Evolutionary conservation across 2,113 vertebrate species (phyloP).

Genomic region (Crotalus tigris): DNA sequence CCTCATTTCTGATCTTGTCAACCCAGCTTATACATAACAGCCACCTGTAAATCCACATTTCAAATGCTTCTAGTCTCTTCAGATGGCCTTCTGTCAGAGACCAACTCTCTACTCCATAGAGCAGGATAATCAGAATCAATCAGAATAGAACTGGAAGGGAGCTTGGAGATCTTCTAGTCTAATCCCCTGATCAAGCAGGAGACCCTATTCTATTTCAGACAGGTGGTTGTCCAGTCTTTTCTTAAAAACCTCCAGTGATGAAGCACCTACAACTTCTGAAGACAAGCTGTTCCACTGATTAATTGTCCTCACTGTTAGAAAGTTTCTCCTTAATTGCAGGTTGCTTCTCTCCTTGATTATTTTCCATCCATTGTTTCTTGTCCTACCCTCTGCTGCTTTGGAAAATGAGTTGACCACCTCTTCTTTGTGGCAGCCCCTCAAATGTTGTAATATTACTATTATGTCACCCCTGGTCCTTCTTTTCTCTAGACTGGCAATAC

Average conservation of each 20-base stretch:
- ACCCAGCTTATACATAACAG: too few relatives aligned
- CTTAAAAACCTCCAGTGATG: neutral
- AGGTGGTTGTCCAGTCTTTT: neutral
- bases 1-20: too few relatives aligned
- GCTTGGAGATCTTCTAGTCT: neutral
- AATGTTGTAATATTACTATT: neutral
- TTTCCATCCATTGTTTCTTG: neutral
- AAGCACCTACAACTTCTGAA: neutral
- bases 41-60: too few relatives aligned
- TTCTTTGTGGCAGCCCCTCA: neutral
- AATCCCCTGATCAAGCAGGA: neutral
- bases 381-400: neutral
- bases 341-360: neutral
- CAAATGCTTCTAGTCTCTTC: too few relatives aligned
- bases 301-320: neutral
- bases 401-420: neutral
- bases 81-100: too few relatives aligned
- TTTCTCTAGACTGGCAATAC: neutral
- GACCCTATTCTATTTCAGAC: neutral
- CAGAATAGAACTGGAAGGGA: neutral
- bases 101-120: too few relatives aligned
- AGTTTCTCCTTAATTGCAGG: neutral
- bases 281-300: neutral
- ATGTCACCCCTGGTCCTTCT: neutral
- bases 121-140: neutral